Evolutionary conservation across 64 coral and sea anemone genomes (phyloP).

Genomic region (Montipora sp.): DNA sequence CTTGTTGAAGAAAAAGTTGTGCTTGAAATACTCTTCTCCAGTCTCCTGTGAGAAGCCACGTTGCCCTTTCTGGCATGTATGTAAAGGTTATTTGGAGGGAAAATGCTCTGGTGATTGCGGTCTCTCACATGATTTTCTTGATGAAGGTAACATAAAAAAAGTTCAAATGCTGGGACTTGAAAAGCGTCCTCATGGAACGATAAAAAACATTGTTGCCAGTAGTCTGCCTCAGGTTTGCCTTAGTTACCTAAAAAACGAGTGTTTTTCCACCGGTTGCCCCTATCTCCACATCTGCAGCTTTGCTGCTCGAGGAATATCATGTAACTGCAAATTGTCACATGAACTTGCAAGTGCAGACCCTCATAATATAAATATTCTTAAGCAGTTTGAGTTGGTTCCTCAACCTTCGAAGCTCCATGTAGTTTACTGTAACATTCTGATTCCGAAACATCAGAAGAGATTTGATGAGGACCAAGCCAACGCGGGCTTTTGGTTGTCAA

Average conservation of each 20-base stretch:
- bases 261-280: not conserved
- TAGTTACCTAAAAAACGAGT: conserved; percentile 8
- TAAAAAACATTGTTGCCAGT: conserved; percentile 10
- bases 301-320: not conserved
- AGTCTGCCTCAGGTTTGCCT: conserved; percentile 58
- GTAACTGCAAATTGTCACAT: conserved; percentile 4
- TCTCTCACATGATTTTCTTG: conserved; percentile 56
- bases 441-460: not conserved
- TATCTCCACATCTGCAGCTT: conserved; percentile 36
- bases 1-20: conserved; percentile 32
- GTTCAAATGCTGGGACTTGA: conserved; percentile 17
- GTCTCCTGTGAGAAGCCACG: conserved; percentile 21
- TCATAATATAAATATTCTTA: conserved; percentile 35
- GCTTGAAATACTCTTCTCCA: conserved; percentile 31
- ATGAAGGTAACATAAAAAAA: conserved; percentile 59
- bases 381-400: conserved; percentile 17
- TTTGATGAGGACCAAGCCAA: not conserved
- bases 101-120: conserved; percentile 18
- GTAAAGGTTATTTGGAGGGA: conserved; percentile 54
- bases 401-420: not conserved
- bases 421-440: conserved; percentile 15
- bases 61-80: conserved; percentile 48
- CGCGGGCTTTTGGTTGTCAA: not conserved
- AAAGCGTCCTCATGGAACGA: not conserved
- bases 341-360: not conserved